phyloP scores from a whole-genome alignment of 2,113 vertebrate genomes.

The Atlantisia rogersi region DNA sequence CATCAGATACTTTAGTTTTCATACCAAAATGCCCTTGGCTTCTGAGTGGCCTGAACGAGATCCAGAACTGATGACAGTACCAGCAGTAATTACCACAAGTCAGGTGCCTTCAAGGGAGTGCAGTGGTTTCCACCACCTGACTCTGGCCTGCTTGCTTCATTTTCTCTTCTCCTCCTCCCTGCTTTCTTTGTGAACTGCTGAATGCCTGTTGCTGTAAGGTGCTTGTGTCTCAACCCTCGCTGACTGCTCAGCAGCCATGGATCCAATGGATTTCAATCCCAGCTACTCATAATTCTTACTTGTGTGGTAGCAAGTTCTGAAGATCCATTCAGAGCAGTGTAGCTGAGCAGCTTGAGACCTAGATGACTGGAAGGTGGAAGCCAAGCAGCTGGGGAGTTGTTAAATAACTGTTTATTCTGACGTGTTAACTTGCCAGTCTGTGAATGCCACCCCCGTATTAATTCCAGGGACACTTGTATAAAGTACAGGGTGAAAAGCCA shows the following conservation, averaged over 20 bases:
- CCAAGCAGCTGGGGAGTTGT: not conserved
- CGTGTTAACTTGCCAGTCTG: not conserved
- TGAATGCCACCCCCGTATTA: not conserved
- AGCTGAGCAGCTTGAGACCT: slow-evolving; percentile 1
- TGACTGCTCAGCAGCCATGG: not conserved
- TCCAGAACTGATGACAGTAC: not conserved
- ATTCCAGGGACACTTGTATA: not conserved
- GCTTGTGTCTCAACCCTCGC: rapidly evolving
- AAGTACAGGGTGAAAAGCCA: not conserved
- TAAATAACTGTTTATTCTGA: not conserved
- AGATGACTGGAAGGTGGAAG: not conserved
- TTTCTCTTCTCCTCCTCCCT: not conserved
- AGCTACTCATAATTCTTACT: not conserved
- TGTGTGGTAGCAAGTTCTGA: not conserved
- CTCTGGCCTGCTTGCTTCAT: rapidly evolving
- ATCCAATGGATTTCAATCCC: not conserved
- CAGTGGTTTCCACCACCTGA: not conserved
- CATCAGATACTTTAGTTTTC: not conserved
- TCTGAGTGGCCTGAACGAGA: not conserved
- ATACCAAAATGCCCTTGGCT: not conserved
- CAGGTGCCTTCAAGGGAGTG: not conserved
- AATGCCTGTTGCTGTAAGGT: not conserved
- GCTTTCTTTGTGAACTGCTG: not conserved
- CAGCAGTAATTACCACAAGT: not conserved
- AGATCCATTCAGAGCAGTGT: not conserved